Conservation (phyloP, 2,888 invertebrate genomes). For the Hololepta plana region DNA sequence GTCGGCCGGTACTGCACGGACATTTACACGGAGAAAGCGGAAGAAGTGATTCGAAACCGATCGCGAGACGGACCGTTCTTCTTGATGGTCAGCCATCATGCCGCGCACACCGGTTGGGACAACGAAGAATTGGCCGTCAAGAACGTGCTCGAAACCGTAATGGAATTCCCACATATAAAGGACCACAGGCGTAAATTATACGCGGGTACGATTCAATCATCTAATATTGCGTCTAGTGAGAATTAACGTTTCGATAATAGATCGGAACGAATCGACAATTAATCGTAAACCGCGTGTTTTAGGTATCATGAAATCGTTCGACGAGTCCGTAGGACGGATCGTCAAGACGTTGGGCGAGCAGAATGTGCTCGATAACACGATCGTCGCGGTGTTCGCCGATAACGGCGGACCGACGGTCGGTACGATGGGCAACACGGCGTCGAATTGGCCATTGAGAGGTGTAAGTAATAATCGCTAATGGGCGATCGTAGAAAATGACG, state of each 20-base stretch:
- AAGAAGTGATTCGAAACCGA: conserved; percentile 30
- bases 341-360: conserved; percentile 41
- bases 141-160: background rate
- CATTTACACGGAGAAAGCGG: conserved; percentile 40
- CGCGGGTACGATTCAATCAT: conserved; percentile 1
- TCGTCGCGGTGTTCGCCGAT: conserved; percentile 66
- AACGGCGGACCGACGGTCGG: conserved; percentile 64
- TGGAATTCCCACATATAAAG: conserved; percentile 1
- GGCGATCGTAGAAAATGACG: no score
- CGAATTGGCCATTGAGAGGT: conserved; percentile 54
- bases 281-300: no score
- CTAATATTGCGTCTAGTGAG: no score
- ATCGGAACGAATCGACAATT: no score
- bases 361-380: conserved; percentile 52
- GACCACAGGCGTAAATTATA: background rate
- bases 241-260: no score
- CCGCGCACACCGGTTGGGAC: background rate
- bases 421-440: conserved; percentile 44
- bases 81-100: background rate
- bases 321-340: conserved; percentile 61
- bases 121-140: background rate
- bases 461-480: no score
- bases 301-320: conserved; percentile 70
- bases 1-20: conserved; percentile 43
- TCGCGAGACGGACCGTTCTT: background rate